phyloP scores from a whole-genome alignment of 2,797 vertebrate genomes.

The Nannoperca australis region DNA sequence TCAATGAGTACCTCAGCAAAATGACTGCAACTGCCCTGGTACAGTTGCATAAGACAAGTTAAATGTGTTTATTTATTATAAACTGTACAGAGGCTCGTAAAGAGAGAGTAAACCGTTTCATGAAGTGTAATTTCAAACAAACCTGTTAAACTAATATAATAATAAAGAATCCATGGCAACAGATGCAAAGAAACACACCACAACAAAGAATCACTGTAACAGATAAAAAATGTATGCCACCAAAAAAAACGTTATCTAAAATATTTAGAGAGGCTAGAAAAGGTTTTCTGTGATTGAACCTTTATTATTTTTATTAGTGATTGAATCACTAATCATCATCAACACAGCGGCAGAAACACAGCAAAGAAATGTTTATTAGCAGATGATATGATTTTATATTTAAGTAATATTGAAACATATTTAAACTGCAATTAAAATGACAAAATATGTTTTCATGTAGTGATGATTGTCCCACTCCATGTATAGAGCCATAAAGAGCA shows the following conservation, averaged over 20 bases:
- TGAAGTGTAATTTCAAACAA: too few species aligned
- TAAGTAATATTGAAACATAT: not conserved
- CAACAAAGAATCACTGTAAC: too few species aligned
- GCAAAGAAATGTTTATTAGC: not conserved
- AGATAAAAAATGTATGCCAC: too few species aligned
- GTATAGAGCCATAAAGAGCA: too few species aligned
- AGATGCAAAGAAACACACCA: too few species aligned
- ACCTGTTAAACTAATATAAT: too few species aligned
- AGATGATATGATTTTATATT: not conserved
- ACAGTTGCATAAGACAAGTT: constrained; percentile 24
- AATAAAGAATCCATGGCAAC: too few species aligned
- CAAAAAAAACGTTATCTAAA: not conserved
- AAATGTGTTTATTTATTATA: not conserved
- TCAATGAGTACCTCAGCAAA: constrained; percentile 85
- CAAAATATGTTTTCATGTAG: not conserved
- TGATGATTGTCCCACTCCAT: too few species aligned
- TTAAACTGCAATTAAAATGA: not conserved
- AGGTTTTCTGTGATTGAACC: too few species aligned
- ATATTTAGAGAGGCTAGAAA: too few species aligned
- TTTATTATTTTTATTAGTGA: too few species aligned
- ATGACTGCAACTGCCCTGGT: constrained; percentile 85
- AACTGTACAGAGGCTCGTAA: not conserved
- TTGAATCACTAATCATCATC: too few species aligned
- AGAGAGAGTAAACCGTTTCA: not conserved
- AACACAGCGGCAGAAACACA: not conserved